Conservation (phyloP, 2,888 invertebrate species). For the Apamea sordens region DNA sequence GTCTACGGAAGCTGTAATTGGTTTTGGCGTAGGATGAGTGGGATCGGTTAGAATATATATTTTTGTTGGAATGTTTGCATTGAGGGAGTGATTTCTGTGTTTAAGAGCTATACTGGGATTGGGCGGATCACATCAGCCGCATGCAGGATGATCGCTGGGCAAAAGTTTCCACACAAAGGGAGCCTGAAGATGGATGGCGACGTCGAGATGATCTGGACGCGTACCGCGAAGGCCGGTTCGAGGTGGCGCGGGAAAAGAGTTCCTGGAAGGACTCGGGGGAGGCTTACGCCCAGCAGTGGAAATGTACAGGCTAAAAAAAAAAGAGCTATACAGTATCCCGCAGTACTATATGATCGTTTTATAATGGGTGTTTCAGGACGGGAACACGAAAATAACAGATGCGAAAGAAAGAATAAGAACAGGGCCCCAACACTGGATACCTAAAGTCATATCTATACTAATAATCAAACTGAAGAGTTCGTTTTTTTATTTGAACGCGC, state of each 20-base stretch:
- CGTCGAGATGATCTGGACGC: background rate
- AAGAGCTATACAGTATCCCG: background rate
- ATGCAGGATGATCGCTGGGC: background rate
- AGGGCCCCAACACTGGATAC: background rate
- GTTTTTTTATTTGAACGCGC: too few species aligned
- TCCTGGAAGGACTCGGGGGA: background rate
- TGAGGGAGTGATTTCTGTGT: background rate
- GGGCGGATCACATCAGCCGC: background rate
- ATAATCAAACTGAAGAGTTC: too few species aligned
- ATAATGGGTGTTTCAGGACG: background rate
- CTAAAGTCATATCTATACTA: background rate
- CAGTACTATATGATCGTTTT: background rate
- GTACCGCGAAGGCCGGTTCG: too few species aligned
- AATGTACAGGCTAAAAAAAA: background rate
- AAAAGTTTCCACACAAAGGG: background rate
- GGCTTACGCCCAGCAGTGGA: too few species aligned
- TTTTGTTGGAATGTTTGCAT: background rate
- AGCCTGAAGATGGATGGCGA: background rate
- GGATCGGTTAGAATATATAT: background rate
- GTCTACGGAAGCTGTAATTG: constrained; percentile 24
- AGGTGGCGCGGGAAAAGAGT: background rate
- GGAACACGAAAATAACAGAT: background rate
- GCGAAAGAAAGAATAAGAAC: background rate
- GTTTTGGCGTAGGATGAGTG: background rate
- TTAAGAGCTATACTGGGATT: background rate